phyloP scores from a whole-genome alignment of 2,888 invertebrate species.

The Callosobruchus maculatus region DNA sequence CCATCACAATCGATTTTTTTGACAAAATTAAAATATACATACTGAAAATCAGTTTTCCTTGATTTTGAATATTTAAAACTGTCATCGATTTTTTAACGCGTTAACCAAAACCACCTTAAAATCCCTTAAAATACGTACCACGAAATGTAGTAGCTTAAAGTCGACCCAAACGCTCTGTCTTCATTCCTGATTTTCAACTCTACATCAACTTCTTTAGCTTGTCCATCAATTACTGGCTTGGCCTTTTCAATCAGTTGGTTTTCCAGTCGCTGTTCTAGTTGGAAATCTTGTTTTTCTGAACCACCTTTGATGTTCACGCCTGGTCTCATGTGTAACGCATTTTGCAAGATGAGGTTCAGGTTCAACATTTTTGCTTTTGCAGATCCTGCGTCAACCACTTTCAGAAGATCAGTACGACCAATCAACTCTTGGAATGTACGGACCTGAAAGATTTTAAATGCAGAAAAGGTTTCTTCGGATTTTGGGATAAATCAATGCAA shows the following conservation, averaged over 20 bases:
- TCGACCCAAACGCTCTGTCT: conserved; percentile 89
- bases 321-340: conserved; percentile 85
- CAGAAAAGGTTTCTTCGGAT: too few species aligned
- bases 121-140: conserved; percentile 68
- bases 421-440: conserved; percentile 66
- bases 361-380: conserved; percentile 83
- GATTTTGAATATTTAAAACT: not conserved
- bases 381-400: conserved; percentile 65
- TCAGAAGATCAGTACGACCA: conserved; percentile 85
- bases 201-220: conserved; percentile 64
- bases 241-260: conserved; percentile 72
- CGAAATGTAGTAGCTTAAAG: conserved; percentile 93
- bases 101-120: too few species aligned
- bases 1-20: conserved; percentile 4
- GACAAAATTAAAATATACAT: not conserved
- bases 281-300: conserved; percentile 81
- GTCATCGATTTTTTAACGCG: too few species aligned
- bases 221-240: conserved; percentile 70
- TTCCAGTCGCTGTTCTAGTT: conserved; percentile 78
- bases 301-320: conserved; percentile 85
- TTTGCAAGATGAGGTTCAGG: conserved; percentile 80
- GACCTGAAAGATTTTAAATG: conserved; percentile 30
- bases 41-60: too few species aligned
- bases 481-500: too few species aligned
- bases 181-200: conserved; percentile 83